Conservation (phyloP, 2,797 vertebrate genomes). For the Bryconaethiops microstoma region DNA sequence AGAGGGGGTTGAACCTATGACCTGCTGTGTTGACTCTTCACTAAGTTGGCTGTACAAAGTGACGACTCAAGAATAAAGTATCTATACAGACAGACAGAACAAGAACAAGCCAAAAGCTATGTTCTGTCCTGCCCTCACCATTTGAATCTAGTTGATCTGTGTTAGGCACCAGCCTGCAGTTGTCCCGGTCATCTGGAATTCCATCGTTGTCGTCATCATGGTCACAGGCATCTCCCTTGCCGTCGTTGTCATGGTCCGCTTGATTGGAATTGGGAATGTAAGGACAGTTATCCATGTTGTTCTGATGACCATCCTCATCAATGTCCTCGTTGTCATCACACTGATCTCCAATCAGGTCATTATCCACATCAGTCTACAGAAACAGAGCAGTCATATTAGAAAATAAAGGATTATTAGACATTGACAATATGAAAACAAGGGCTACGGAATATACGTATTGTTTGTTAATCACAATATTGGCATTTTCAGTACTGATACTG, state of each 20-base stretch:
- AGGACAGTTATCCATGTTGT: slow-evolving; percentile 96
- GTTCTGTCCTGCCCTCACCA: slow-evolving; percentile 72
- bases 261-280: slow-evolving; percentile 94
- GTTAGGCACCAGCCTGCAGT: slow-evolving; percentile 92
- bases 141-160: slow-evolving; percentile 85
- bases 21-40: not conserved
- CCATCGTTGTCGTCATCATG: slow-evolving; percentile 94
- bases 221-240: slow-evolving; percentile 92
- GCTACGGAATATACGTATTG: no score
- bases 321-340: slow-evolving; percentile 94
- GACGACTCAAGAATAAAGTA: no score
- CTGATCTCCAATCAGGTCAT: slow-evolving; percentile 92
- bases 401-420: not conserved
- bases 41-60: slow-evolving; percentile 9
- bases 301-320: slow-evolving; percentile 95
- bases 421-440: no score
- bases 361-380: slow-evolving; percentile 86
- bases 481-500: no score
- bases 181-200: slow-evolving; percentile 92
- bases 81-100: not conserved
- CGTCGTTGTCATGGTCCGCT: slow-evolving; percentile 92
- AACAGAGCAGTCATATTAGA: slow-evolving; percentile 6
- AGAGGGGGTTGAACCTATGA: slow-evolving; percentile 16
- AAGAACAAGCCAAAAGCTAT: not conserved
- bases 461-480: no score